Evolutionary conservation across 2,113 vertebrate genomes (phyloP).

Genomic region (Bos indicus): DNA sequence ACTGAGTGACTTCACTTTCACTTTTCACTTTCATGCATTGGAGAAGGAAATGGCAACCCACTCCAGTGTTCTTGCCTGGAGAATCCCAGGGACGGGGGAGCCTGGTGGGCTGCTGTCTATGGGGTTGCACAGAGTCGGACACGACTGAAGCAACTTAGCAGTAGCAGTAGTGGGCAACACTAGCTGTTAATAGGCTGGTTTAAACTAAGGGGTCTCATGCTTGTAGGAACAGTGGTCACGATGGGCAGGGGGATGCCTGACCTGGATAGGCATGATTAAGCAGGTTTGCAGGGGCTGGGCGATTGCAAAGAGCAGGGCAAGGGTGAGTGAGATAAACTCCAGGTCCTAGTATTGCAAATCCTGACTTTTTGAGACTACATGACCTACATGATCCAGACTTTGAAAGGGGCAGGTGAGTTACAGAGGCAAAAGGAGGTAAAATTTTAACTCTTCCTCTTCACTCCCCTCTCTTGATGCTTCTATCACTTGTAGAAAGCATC

Average conservation of each 20-base stretch:
- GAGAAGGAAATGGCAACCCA: too few species aligned
- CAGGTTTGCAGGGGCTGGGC: neutral
- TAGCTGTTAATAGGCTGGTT: neutral
- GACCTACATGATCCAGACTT: neutral
- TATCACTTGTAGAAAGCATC: neutral
- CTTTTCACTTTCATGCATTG: too few species aligned
- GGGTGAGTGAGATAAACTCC: neutral
- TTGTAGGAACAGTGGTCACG: neutral
- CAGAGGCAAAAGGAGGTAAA: neutral
- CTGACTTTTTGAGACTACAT: accelerated
- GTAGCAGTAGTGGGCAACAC: neutral
- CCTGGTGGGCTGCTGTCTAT: too few species aligned
- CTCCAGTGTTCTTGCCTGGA: too few species aligned
- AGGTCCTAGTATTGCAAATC: neutral
- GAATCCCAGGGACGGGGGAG: too few species aligned
- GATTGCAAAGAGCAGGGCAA: neutral
- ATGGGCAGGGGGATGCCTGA: neutral
- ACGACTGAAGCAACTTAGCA: too few species aligned
- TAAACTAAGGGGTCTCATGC: neutral
- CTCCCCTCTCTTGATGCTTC: neutral
- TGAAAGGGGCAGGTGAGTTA: neutral
- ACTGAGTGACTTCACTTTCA: too few species aligned
- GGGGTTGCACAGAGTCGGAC: too few species aligned
- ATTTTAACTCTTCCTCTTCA: neutral
- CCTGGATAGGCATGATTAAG: neutral